A percentile compares a stretch with the other conserved stretches of the same genome.
phyloP scores from a whole-genome alignment of 1,140 invertebrate species.

The Condylostylus longicornis region DNA sequence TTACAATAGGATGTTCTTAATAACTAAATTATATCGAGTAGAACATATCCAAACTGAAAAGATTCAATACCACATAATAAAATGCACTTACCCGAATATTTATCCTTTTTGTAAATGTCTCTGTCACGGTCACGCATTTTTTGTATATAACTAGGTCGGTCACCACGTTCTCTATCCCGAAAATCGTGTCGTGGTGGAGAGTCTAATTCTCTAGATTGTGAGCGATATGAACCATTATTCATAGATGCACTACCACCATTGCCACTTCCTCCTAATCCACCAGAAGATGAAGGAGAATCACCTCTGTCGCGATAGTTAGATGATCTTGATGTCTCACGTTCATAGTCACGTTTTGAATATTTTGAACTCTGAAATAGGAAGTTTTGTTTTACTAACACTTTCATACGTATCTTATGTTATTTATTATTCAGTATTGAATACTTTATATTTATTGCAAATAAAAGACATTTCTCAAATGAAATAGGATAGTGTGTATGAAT shows the following conservation, averaged over 20 bases:
- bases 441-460: too few relatives aligned
- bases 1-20: not conserved
- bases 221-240: constrained; percentile 52
- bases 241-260: constrained; percentile 56
- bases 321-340: constrained; percentile 24
- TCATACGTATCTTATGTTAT: too few relatives aligned
- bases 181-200: constrained; percentile 40
- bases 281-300: constrained; percentile 45
- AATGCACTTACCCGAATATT: constrained; percentile 54
- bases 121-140: constrained; percentile 74
- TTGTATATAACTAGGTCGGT: constrained; percentile 50
- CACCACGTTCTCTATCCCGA: constrained; percentile 35
- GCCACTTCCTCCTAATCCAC: constrained; percentile 42
- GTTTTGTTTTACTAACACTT: too few relatives aligned
- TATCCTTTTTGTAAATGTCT: constrained; percentile 79
- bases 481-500: too few relatives aligned
- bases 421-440: too few relatives aligned
- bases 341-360: constrained; percentile 40
- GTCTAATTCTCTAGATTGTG: constrained; percentile 52
- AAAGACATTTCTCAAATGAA: too few relatives aligned
- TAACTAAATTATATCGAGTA: not conserved
- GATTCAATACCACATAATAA: not conserved
- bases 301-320: constrained; percentile 31
- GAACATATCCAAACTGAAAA: not conserved
- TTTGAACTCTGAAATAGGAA: constrained; percentile 55